phyloP scores from a whole-genome alignment of 1,140 invertebrate genomes.

The Scaptomyza graminum region DNA sequence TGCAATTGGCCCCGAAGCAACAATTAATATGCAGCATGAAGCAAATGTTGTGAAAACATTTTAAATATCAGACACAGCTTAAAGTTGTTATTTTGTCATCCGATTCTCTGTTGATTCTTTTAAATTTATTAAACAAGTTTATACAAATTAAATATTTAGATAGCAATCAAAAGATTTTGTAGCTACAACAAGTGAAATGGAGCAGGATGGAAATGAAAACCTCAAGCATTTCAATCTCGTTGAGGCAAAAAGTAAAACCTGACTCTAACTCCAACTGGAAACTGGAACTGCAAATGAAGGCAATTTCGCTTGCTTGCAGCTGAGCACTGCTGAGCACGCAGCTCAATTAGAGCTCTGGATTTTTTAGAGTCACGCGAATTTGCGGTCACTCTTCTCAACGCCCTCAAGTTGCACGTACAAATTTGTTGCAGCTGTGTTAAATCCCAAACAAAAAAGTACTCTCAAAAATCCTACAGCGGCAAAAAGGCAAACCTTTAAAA shows the following conservation, averaged over 20 bases:
- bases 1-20: neutral
- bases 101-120: neutral
- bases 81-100: neutral
- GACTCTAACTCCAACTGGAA: neutral
- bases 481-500: too few relatives aligned
- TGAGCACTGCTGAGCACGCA: neutral
- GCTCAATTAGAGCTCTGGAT: neutral
- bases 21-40: neutral
- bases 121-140: neutral
- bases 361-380: conserved; percentile 5
- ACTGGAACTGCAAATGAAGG: neutral
- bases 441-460: conserved; percentile 3
- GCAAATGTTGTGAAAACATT: conserved; percentile 2
- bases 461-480: conserved; percentile 2
- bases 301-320: neutral
- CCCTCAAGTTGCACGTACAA: conserved; percentile 34
- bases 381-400: conserved; percentile 8
- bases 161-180: neutral
- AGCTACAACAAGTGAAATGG: too few relatives aligned
- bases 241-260: too few relatives aligned
- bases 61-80: neutral
- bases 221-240: too few relatives aligned
- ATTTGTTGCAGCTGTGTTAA: neutral
- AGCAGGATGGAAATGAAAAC: too few relatives aligned
- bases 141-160: neutral